Base-by-base conservation (phyloP, 2,888 invertebrate species). In the Spisula solida region DNA sequence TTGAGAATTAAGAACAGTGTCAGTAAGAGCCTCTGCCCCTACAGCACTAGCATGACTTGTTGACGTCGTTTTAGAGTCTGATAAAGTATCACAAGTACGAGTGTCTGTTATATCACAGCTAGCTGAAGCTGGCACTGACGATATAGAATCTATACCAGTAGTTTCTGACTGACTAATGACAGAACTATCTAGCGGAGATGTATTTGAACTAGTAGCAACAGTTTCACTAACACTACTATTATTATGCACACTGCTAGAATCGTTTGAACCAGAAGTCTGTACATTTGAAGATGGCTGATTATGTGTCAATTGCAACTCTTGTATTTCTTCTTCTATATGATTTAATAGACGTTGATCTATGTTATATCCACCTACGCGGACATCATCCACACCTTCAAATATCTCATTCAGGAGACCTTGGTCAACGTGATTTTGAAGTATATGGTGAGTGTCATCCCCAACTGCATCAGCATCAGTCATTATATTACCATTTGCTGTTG, bases 301-400 rank as follows among this genome's bases (percentile, higher is more conserved):
- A 84, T 91, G 87, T 31, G 82, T 82, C 47, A 83, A 83, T 48
- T 88, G 85, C 8, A 91, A 41, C 48, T 88, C 91, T 41, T 89
- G 87, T 41, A 91, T 86, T 70, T 91, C 91, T 51, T 91, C 91
- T n/a, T 91, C 91, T 81, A 91, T 78, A 83, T 91, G 82, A 83
- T 91, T 78, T 41, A 91, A 56, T 31, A 91, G 80, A 25, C 88
- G 89, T 80, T 91, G 91, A 83, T 91, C 91, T 75, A 91, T 91
- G 55, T 89, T 91, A 85, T 75, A 91, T 1, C 88, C 91, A 31
- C 47, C 89, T 78, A 91, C 89, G 41, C 56, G 31, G 5, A 91
- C 91, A 78, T 91, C 81, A 16, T 91, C 91, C 0, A 91, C 91
- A 48, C 91, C 91, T 29, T 91, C 91, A 60, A 91, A 88, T 34